Percentiles rank a stretch among this genome's conserved stretches.
These are phyloP conservation scores for Entomobrya multifasciata DNA, from an alignment of 2,888 invertebrate species.

Conservation along the genomic window DNA sequence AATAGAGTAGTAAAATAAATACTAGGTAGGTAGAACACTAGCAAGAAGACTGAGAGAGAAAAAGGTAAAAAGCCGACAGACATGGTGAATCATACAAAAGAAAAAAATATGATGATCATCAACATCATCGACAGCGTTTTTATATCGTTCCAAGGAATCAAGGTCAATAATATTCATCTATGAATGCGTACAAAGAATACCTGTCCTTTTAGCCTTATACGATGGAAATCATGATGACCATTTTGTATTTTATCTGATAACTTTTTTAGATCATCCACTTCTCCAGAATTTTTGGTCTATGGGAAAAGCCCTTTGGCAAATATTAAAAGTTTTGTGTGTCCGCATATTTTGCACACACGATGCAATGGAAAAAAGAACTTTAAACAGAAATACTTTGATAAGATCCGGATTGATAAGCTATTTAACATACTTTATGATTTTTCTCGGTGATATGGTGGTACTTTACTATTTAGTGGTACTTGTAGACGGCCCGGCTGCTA, in stretches of 20 bases:
- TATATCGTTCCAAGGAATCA: no score
- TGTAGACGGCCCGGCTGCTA: conserved; percentile 10
- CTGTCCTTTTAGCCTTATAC: no score
- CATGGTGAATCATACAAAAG: conserved; percentile 20
- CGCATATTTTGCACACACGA: neutral
- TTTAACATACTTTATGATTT: neutral
- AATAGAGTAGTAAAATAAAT: conserved; percentile 40
- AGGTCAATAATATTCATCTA: conserved; percentile 35
- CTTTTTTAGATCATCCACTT: conserved; percentile 9
- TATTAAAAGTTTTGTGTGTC: neutral
- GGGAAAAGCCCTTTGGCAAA: conserved; percentile 29
- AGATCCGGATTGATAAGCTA: conserved; percentile 17
- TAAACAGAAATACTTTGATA: neutral
- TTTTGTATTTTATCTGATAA: neutral
- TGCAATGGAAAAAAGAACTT: no score
- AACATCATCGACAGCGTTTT: neutral
- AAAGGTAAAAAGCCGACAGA: conserved; percentile 45
- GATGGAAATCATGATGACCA: no score
- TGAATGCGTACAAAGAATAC: neutral
- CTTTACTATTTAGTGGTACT: no score
- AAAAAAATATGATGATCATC: neutral
- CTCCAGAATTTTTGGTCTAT: conserved; percentile 7
- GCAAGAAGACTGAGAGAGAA: neutral
- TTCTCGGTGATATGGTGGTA: no score
- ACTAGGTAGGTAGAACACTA: no score